Conservation (phyloP, 2,113 vertebrate genomes). For the Capreolus pygargus region DNA sequence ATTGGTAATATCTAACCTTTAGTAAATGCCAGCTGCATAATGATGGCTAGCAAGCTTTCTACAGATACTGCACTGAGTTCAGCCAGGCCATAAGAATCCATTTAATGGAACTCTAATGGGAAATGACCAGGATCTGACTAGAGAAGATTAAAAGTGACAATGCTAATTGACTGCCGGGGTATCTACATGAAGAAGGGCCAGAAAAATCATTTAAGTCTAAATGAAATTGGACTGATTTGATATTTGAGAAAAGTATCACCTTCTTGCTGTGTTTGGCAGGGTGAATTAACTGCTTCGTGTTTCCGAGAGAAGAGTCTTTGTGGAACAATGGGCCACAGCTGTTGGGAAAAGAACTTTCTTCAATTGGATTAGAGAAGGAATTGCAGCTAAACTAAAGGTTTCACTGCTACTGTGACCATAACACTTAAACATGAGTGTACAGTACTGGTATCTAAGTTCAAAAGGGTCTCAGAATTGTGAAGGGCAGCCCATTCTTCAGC, state of each 20-base stretch:
- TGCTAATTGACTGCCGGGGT: conserved; percentile 96
- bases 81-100: conserved; percentile 87
- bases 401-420: not conserved
- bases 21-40: conserved; percentile 95
- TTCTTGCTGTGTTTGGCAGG: conserved; percentile 78
- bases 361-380: not conserved
- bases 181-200: conserved; percentile 89
- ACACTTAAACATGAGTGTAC: not conserved
- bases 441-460: not conserved
- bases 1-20: conserved; percentile 89
- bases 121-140: conserved; percentile 92
- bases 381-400: not conserved
- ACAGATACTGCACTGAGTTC: conserved; percentile 85
- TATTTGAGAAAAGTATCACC: conserved; percentile 84
- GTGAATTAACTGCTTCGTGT: conserved; percentile 80
- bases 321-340: conserved; percentile 23
- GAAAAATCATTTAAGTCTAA: conserved; percentile 95
- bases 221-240: conserved; percentile 96
- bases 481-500: not conserved
- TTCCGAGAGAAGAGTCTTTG: conserved; percentile 67
- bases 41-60: conserved; percentile 87
- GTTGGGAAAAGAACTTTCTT: not conserved
- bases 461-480: not conserved
- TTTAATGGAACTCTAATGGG: conserved; percentile 94
- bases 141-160: conserved; percentile 95